phyloP scores from a whole-genome alignment of 2,888 invertebrate species.

The Eurytoma californica region DNA sequence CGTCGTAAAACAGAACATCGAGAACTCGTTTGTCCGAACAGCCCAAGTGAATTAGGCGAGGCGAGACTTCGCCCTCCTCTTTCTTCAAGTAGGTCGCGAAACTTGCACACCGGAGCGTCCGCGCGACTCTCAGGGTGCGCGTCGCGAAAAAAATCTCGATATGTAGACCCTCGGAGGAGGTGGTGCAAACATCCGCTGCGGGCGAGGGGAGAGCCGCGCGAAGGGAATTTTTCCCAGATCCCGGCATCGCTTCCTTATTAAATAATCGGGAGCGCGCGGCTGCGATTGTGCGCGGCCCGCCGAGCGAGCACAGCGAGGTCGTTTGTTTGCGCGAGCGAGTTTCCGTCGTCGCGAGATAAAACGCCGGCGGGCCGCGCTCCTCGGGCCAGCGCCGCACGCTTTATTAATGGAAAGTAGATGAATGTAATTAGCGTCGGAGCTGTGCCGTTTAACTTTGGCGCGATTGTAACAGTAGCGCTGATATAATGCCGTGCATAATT shows the following conservation, averaged over 20 bases:
- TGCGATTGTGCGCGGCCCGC: not conserved
- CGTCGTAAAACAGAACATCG: slow-evolving; percentile 26
- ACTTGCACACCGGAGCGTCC: slow-evolving; percentile 11
- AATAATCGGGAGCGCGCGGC: not conserved
- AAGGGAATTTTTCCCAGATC: not conserved
- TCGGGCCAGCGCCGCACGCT: not conserved
- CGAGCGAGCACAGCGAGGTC: not conserved
- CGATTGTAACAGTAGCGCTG: not conserved
- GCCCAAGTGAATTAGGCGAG: slow-evolving; percentile 17
- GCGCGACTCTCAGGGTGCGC: no score
- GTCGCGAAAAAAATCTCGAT: slow-evolving; percentile 13
- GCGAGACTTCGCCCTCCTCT: not conserved
- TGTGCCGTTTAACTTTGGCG: not conserved
- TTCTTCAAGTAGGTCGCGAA: slow-evolving; percentile 41
- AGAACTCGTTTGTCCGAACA: slow-evolving; percentile 31
- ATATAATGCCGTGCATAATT: no score
- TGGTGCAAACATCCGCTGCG: no score
- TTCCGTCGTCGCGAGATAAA: not conserved
- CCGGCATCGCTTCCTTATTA: not conserved
- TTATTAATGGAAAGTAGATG: slow-evolving; percentile 38
- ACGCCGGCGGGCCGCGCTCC: not conserved
- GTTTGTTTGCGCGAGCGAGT: not conserved
- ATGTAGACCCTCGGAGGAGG: no score
- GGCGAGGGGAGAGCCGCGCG: not conserved
- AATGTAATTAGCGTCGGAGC: slow-evolving; percentile 30